phyloP scores from a whole-genome alignment of 2,113 vertebrate species.

The Baryphthengus martii region DNA sequence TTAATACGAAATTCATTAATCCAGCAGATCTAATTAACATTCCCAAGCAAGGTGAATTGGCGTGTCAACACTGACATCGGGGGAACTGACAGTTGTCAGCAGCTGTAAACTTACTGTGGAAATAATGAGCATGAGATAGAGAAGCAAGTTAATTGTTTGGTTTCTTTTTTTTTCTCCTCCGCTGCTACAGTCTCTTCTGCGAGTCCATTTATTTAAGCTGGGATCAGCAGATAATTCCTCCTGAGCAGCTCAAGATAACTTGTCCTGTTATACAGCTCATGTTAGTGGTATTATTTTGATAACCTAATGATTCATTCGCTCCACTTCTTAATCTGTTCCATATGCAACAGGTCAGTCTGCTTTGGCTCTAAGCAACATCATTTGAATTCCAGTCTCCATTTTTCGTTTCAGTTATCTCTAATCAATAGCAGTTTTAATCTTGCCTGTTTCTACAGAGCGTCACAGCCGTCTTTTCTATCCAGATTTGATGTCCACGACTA shows the following conservation, averaged over 20 bases:
- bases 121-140: neutral
- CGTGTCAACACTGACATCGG: neutral
- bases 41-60: neutral
- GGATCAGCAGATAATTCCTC: conserved; percentile 13
- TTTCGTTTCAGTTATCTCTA: neutral
- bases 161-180: neutral
- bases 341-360: conserved; percentile 2
- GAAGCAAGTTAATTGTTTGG: neutral
- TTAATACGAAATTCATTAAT: neutral
- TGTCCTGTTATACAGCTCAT: neutral
- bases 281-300: conserved; percentile 24
- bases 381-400: neutral
- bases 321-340: conserved; percentile 20
- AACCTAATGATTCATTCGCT: conserved; percentile 28
- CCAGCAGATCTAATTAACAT: neutral
- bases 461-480: neutral
- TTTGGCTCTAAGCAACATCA: neutral
- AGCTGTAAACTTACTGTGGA: neutral
- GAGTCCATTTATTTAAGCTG: neutral
- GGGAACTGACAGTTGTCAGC: neutral
- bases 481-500: neutral
- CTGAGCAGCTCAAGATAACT: conserved; percentile 1
- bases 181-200: neutral
- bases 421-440: neutral
- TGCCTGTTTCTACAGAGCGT: neutral